Base-by-base conservation (phyloP, 1,140 invertebrate species). In the Himalopsyche phryganea region DNA sequence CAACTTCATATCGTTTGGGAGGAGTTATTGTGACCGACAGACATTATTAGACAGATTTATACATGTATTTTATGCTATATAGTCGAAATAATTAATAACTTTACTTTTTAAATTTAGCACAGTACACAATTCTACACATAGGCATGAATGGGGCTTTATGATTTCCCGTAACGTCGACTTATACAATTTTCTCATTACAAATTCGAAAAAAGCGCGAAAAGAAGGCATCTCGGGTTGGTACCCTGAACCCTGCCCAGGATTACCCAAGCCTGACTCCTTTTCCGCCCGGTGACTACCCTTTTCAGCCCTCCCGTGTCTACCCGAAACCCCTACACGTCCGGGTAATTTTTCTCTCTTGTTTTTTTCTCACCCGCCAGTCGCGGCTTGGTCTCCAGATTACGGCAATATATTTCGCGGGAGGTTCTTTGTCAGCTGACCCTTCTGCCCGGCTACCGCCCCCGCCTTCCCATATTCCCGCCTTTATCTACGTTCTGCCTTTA, bases 261-360 rank as follows among this genome's bases (percentile, higher is more conserved):
- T 28, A 28, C 23, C 23, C 23, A 28, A 28, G 23, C 23, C 23
- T 28, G 23, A 28, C 23, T 28, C 23, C 23, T 28, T 28, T 28
- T 15, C 38, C 23, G 42, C 18, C 18, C 42, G n/a, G n/a, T n/a
- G n/a, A n/a, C n/a, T n/a, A n/a, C 13, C 18, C 10, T 6, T 15
- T 10, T 41, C 17, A 13, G 15, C 19, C 51, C 19, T 10, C 51
- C 42, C 15, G 7, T 41, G 23, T 5, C n/a, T 28, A 40, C 20
- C 10, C 50, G 14, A 20, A 13, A 19, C 36, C 9, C 13, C 36
- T 54, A 36, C 35, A n/a, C 36, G 15, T 38, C 45, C n/a, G 45
- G 15, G 40, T 38, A 56, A 48, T 56, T 56, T 55, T 49, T 56
- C 44, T 47, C 53, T 47, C 32, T 56, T 56, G 20, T 48, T 56